Conservation (phyloP, 1,140 invertebrate genomes). For the Helicoverpa armigera region DNA sequence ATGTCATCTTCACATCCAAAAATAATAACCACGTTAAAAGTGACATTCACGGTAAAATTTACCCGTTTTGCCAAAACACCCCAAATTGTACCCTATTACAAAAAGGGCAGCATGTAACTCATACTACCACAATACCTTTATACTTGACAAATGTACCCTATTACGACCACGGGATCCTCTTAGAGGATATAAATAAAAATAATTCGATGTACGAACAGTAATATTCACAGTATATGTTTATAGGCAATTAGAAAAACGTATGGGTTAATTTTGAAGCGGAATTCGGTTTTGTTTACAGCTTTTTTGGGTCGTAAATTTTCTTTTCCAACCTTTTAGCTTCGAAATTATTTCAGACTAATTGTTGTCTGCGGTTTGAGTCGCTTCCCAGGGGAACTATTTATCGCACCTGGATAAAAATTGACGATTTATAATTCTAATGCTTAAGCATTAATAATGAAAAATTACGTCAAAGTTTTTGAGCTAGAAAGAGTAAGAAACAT, state of each 20-base stretch:
- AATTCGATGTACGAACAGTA: conserved; percentile 38
- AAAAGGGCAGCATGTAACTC: conserved; percentile 29
- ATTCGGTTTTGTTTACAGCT: background rate
- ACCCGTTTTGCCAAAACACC: background rate
- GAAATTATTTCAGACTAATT: no score
- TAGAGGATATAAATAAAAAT: conserved; percentile 47
- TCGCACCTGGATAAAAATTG: no score
- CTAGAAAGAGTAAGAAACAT: no score
- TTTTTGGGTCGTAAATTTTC: background rate
- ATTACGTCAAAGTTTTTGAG: no score
- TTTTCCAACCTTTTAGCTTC: background rate
- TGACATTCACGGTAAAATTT: background rate
- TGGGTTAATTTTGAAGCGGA: conserved; percentile 1
- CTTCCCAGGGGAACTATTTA: no score
- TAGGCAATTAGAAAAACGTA: conserved; percentile 15
- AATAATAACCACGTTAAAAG: background rate
- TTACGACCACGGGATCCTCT: conserved; percentile 46
- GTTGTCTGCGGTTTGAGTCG: no score
- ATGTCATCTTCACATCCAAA: background rate
- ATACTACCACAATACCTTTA: conserved; percentile 21
- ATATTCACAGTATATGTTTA: conserved; percentile 10
- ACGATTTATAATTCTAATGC: no score
- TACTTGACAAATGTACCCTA: conserved; percentile 46
- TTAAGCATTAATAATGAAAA: no score
- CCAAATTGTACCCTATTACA: conserved; percentile 8